Percentiles rank a stretch among this genome's conserved stretches.
These are phyloP conservation scores for Helarctos malayanus DNA, from an alignment of 2,797 vertebrate genomes.

Conservation along the genomic window DNA sequence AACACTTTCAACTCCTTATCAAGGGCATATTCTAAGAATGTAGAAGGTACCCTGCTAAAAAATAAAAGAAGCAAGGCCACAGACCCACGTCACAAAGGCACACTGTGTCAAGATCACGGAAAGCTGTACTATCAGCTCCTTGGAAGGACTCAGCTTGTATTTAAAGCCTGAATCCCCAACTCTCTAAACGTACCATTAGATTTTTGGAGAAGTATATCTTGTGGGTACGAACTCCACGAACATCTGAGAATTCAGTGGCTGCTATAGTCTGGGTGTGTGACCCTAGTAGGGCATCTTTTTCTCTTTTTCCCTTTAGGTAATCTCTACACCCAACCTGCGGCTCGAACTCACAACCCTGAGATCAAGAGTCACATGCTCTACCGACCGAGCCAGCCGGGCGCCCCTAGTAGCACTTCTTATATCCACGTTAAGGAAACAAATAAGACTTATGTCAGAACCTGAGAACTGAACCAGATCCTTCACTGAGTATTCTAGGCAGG, in stretches of 20 bases:
- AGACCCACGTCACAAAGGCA: not conserved
- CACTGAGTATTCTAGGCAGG: not conserved
- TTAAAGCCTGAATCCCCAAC: not conserved
- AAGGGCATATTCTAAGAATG: conserved; percentile 34
- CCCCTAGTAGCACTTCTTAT: not conserved
- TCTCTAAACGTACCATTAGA: not conserved
- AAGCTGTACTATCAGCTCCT: not conserved
- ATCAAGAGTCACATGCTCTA: not conserved
- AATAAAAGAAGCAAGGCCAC: not conserved
- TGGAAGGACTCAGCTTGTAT: not conserved
- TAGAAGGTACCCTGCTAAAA: not conserved
- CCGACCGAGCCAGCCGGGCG: not conserved
- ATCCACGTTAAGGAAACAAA: not conserved
- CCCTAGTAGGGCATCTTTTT: not conserved
- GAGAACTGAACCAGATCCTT: not conserved
- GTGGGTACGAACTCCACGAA: not conserved
- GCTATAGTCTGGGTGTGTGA: not conserved
- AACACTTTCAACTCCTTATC: not conserved
- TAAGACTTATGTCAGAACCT: not conserved
- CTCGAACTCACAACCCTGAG: not conserved
- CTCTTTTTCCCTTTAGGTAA: not conserved
- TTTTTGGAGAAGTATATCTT: conserved; percentile 27
- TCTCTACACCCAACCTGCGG: not conserved
- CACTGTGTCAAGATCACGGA: not conserved
- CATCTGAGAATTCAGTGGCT: not conserved